Conservation (phyloP, 2,888 invertebrate genomes). For the Lepidochrysops patricia region DNA sequence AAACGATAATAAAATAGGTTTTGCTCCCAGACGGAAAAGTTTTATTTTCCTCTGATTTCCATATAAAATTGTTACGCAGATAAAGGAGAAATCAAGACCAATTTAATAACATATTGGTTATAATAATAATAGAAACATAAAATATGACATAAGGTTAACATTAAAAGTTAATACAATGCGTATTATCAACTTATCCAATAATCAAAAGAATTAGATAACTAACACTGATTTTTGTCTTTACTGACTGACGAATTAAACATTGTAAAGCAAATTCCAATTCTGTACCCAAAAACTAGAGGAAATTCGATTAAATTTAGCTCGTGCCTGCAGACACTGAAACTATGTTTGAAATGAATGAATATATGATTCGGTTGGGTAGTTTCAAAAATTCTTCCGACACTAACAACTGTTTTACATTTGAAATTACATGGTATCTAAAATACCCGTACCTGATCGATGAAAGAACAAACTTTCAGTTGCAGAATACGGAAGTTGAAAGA, state of each 20-base stretch:
- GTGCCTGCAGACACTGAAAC: not conserved
- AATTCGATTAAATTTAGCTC: not conserved
- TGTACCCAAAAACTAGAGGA: not conserved
- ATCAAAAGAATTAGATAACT: not conserved
- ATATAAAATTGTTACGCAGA: not conserved
- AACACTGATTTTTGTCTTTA: not conserved
- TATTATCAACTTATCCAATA: not conserved
- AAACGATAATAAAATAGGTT: not conserved
- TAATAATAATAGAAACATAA: no score
- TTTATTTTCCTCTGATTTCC: not conserved
- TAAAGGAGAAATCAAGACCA: no score
- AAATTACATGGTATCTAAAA: not conserved
- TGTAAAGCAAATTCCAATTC: not conserved
- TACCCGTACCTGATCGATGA: not conserved
- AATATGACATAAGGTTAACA: no score
- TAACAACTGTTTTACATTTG: not conserved
- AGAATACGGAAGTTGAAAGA: not conserved
- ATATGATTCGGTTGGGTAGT: not conserved
- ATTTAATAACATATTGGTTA: no score
- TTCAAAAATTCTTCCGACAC: not conserved
- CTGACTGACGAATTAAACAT: not conserved
- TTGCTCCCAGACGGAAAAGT: not conserved
- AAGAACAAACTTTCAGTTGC: not conserved
- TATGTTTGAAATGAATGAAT: conserved; percentile 1
- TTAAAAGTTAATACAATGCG: no score